Evolutionary conservation across 2,113 vertebrate genomes (phyloP), one percentile per base, ranked within the genome.

Genomic region (Psephotus haematonotus): DNA sequence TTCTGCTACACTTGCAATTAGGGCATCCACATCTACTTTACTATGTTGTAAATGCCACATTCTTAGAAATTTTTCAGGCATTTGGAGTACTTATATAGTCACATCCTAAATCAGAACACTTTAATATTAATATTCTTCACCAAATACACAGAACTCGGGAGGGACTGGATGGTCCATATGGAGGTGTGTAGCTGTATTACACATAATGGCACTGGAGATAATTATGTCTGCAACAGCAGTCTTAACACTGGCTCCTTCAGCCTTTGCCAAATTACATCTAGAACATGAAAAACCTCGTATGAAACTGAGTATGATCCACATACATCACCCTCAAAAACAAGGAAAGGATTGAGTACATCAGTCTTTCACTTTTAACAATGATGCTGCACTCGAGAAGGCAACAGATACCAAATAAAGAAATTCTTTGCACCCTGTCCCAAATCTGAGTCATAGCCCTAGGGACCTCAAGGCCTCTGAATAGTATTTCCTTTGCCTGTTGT

Each of bases 371-470:
- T 92, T 81, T 55, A 78, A 83, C 76, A 77, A 57, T 64, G 90
- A 90, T 85, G 41, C 17, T 9, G 85, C 19, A 24, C 68, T 71
- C 43, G 39, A 68, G 90, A 50, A 90, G 85, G 79, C 64, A 70
- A 8, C 24, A 49, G 75, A 93, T 68, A 95, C 90, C 93, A 96
- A 95, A 95, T 86, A 95, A 96, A 97, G 93, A 52, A 92, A 94
- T 94, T 92, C 71, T 82, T 95, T 37, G 80, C 86, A 92, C 95
- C 87, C 71, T 90, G 84, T 70, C 75, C 83, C 86, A 92, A 96
- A 89, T 78, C 86, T 96, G 96, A 96, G 79, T 95, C 95, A 96
- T 80, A 93, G 82, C 84, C 68, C 67, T n/a, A 13, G 93, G 82
- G 92, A 96, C 13, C 67, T 88, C 88, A 25, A 69, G 79, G 90